Conservation (phyloP, 2,797 vertebrate species). For the Pelochelys cantorii region DNA sequence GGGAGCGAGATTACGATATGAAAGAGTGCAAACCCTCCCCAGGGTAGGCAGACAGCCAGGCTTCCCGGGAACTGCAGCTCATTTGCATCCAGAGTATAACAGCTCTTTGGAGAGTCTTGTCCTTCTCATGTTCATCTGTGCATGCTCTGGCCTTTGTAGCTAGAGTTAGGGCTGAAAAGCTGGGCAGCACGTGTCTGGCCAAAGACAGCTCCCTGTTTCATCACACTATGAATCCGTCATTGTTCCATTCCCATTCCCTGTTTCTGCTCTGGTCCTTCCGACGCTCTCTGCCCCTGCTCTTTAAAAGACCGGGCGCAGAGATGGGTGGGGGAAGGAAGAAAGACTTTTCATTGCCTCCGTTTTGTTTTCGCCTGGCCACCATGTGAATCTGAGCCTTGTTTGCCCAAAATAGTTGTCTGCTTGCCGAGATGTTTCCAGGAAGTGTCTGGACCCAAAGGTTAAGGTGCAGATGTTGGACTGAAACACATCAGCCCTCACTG, state of each 20-base stretch:
- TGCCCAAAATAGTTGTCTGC: constrained; percentile 54
- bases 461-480: constrained; percentile 49
- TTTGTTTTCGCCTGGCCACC: constrained; percentile 28
- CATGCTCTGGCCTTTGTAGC: constrained; percentile 71
- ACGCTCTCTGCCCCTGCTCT: neutral
- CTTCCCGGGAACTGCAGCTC: constrained; percentile 54
- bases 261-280: constrained; percentile 20
- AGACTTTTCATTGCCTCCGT: constrained; percentile 55
- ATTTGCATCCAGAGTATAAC: constrained; percentile 61
- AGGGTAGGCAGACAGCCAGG: constrained; percentile 50
- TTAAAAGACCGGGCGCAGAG: neutral
- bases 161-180: constrained; percentile 40
- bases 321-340: neutral
- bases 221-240: constrained; percentile 64
- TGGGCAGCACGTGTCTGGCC: constrained; percentile 10
- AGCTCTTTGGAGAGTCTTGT: constrained; percentile 31
- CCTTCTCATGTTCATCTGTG: neutral
- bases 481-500: constrained; percentile 11
- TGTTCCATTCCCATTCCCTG: constrained; percentile 48
- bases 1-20: constrained; percentile 59
- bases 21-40: neutral
- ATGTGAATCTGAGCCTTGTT: constrained; percentile 74
- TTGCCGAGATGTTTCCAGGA: constrained; percentile 42
- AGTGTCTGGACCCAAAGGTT: constrained; percentile 39
- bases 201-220: constrained; percentile 49